Percentiles rank a stretch among this genome's conserved stretches.
Conservation (phyloP, 2,888 invertebrate genomes). For the Spisula solida region DNA sequence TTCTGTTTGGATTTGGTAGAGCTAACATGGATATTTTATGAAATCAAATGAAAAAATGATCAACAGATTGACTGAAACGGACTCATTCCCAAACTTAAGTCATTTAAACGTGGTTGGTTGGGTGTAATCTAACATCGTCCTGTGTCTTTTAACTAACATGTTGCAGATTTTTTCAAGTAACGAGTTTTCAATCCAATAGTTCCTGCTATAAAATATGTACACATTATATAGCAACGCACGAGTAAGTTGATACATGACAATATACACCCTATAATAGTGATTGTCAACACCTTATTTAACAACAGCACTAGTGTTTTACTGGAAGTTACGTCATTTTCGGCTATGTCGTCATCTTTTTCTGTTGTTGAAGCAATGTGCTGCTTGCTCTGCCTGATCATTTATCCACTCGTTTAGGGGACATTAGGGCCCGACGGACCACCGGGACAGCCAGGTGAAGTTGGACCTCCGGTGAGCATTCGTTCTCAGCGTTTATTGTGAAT, state of each 20-base stretch:
- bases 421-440: constrained; percentile 73
- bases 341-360: neutral
- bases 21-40: too few species aligned
- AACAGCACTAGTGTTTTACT: constrained; percentile 1
- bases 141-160: constrained; percentile 26
- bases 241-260: neutral
- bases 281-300: neutral
- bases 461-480: constrained; percentile 60
- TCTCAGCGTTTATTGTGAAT: constrained; percentile 22
- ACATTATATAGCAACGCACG: constrained; percentile 4
- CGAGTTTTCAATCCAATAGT: constrained; percentile 18
- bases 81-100: too few species aligned
- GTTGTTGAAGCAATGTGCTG: constrained; percentile 25
- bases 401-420: constrained; percentile 69
- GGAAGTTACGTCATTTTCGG: neutral
- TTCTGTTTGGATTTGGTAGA: too few species aligned
- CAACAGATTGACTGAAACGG: too few species aligned
- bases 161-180: neutral
- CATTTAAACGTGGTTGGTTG: neutral
- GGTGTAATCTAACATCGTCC: neutral
- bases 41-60: too few species aligned
- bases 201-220: neutral
- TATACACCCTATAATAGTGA: neutral
- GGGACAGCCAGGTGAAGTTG: constrained; percentile 72
- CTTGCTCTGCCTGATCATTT: constrained; percentile 33